Base-by-base conservation (phyloP, 2,113 vertebrate genomes). In the Sinocyclocheilus rhinocerous region DNA sequence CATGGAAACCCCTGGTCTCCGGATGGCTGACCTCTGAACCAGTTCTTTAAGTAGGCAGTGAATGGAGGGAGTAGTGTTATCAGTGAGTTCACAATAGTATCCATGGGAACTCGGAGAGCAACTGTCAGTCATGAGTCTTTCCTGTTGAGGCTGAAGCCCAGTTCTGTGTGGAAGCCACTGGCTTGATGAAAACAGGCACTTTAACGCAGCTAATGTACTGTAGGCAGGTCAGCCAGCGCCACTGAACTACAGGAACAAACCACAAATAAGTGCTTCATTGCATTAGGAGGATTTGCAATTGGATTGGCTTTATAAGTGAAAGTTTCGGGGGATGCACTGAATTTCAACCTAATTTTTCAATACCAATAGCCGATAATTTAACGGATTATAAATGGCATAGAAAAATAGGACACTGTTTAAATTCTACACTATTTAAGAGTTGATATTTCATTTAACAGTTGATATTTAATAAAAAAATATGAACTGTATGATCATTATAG, bases 21-120 rank as follows among this genome's bases (percentile, higher is more conserved):
- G 86, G 81, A 87, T 84, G 81, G 81, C 86, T 84, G 86, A 87
- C 86, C 86, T 84, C 65, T 87, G 86, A 84, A 86, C 85, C 85
- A 86, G 79, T 86, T 83, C 86, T 87, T 83, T 87, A 83, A 77
- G 48, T 70, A 65, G 75, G 48, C 73, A 55, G 72, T 83, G 73
- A 87, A 87, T 84, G 81, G 82, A 83, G 61, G 73, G 86, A 87
- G 75, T 77, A 67, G 76, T 55, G 81, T 84, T 87, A 87, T 83
- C 86, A 87, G 73, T 87, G 63, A 84, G 86, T 81, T 87, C 86
- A 87, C 86, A 87, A 79, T 84, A 77, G 86, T 87, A 59, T 83
- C 81, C 86, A 87, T 84, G 81, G 86, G 48, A 87, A 87, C 86
- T 57, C 50, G 65, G 85, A 63, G 78, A 81, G 63, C 24, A n/a